These are phyloP conservation scores for Hemibagrus wyckioides DNA, from an alignment of 2,113 vertebrate species.

Conservation along the genomic window DNA sequence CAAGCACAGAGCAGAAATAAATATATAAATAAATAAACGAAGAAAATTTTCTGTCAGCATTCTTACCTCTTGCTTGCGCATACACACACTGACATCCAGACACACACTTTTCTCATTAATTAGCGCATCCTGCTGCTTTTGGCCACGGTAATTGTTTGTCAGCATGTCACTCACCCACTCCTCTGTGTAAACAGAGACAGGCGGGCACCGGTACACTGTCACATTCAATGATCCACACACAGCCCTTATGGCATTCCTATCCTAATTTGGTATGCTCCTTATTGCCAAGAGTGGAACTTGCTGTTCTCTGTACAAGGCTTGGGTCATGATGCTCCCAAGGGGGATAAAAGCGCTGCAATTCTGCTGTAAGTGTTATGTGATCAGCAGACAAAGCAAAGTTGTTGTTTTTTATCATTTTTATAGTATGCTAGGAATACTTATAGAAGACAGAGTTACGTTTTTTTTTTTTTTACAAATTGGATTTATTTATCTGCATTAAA, in stretches of 20 bases:
- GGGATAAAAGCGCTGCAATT: constrained; percentile 32
- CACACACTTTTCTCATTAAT: constrained; percentile 74
- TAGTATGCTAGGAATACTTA: neutral
- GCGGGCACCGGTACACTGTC: constrained; percentile 55
- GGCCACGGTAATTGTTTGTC: constrained; percentile 80
- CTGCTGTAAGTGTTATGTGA: constrained; percentile 36
- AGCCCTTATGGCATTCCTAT: constrained; percentile 60
- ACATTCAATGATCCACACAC: constrained; percentile 60
- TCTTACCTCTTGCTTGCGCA: constrained; percentile 62
- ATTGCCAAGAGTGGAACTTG: constrained; percentile 13
- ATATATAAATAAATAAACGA: constrained; percentile 56
- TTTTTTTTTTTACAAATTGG: neutral
- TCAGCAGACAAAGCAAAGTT: constrained; percentile 1
- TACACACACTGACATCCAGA: constrained; percentile 53
- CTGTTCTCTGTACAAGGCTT: constrained; percentile 31
- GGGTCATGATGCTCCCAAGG: constrained; percentile 29
- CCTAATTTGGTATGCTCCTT: constrained; percentile 7
- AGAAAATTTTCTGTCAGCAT: constrained; percentile 57
- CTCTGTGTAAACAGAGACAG: constrained; percentile 65
- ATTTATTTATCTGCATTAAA: neutral
- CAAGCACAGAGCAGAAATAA: constrained; percentile 11
- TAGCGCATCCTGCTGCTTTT: constrained; percentile 77
- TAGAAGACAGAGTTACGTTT: neutral
- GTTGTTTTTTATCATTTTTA: neutral
- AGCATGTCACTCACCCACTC: constrained; percentile 70